Evolutionary conservation across 1,140 invertebrate species (phyloP).

Genomic region (Arctopsyche grandis): DNA sequence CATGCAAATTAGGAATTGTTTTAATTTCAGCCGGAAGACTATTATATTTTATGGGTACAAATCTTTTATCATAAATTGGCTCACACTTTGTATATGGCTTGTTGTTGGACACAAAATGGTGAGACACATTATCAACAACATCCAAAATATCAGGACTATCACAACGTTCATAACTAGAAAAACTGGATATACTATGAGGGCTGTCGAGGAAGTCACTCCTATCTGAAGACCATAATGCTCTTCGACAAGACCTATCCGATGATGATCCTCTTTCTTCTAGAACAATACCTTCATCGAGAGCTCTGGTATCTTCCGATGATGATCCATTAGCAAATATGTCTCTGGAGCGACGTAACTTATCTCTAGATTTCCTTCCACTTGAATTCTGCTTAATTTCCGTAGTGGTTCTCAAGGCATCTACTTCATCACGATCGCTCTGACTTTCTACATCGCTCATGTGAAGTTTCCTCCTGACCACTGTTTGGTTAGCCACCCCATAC

Average conservation of each 20-base stretch:
- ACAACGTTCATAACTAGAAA: slow-evolving; percentile 50
- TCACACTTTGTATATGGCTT: slow-evolving; percentile 2
- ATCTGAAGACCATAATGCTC: slow-evolving; percentile 51
- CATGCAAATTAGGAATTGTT: slow-evolving; percentile 16
- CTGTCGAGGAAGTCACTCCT: slow-evolving; percentile 52
- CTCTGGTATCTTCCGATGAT: slow-evolving; percentile 51
- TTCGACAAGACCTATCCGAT: slow-evolving; percentile 50
- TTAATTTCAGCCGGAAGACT: slow-evolving; percentile 31
- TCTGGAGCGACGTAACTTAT: slow-evolving; percentile 45
- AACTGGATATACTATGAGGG: slow-evolving; percentile 50
- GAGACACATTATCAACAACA: slow-evolving; percentile 9
- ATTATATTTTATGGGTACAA: slow-evolving; percentile 45
- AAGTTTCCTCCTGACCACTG: slow-evolving; percentile 50
- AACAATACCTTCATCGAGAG: slow-evolving; percentile 53
- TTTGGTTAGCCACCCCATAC: slow-evolving; percentile 27
- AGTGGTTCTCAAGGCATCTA: slow-evolving; percentile 15
- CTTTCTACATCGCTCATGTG: slow-evolving; percentile 54
- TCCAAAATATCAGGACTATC: slow-evolving; percentile 48
- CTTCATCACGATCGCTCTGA: slow-evolving; percentile 53
- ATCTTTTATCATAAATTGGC: slow-evolving; percentile 35
- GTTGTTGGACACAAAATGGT: neutral
- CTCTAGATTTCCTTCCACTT: slow-evolving; percentile 45
- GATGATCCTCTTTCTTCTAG: slow-evolving; percentile 51
- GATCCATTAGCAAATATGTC: slow-evolving; percentile 45
- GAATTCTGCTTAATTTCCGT: slow-evolving; percentile 39